A percentile compares a stretch with the other conserved stretches of the same genome.
These are phyloP conservation scores for Pelochelys cantorii DNA, from an alignment of 2,797 vertebrate genomes.

Conservation along the genomic window DNA sequence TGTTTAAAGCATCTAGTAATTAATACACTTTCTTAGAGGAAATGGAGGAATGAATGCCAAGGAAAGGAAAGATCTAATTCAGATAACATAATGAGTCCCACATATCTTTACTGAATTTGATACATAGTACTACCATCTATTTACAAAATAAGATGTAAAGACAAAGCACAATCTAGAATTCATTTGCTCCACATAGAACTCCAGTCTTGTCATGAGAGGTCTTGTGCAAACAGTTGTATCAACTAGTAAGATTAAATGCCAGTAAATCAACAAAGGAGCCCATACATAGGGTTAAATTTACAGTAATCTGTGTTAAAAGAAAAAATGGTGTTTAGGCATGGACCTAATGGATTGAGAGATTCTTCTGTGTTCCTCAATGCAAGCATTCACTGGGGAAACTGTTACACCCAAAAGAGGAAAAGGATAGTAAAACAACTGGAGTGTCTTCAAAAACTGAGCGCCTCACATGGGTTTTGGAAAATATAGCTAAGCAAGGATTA, in stretches of 20 bases:
- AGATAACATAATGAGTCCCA: background rate
- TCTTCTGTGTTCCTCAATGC: background rate
- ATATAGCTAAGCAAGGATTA: background rate
- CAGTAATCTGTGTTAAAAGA: background rate
- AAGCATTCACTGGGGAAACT: background rate
- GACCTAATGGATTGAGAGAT: background rate
- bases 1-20: background rate
- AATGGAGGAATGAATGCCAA: background rate
- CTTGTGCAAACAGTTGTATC: background rate
- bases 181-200: background rate
- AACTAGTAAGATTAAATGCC: background rate
- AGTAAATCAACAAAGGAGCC: background rate
- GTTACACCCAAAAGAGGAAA: background rate
- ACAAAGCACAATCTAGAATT: background rate
- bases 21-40: background rate
- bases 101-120: background rate
- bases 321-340: background rate
- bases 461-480: background rate
- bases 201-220: background rate
- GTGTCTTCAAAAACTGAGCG: background rate
- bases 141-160: background rate
- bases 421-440: background rate
- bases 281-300: background rate
- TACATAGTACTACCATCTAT: background rate
- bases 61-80: background rate